Conservation (phyloP, 1,140 invertebrate species). For the Drosophila micromelanica region DNA sequence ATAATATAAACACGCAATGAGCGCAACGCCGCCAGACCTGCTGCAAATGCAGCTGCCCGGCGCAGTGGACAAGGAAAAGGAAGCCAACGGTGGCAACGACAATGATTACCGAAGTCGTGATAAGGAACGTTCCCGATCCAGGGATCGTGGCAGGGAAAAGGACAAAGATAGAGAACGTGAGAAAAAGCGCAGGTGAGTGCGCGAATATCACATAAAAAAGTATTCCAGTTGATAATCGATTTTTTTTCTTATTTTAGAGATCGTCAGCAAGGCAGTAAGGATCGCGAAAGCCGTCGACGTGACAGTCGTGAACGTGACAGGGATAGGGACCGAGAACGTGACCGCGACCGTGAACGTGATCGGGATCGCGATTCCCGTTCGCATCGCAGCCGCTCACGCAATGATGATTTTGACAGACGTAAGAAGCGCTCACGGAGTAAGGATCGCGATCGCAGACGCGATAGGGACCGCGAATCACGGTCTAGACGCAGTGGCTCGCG, state of each 20-base stretch:
- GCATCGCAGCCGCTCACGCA: slow-evolving; percentile 85
- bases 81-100: slow-evolving; percentile 53
- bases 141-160: slow-evolving; percentile 84
- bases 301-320: slow-evolving; percentile 76
- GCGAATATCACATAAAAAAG: too few species aligned
- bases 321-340: slow-evolving; percentile 79
- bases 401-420: slow-evolving; percentile 72
- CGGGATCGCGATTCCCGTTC: slow-evolving; percentile 78
- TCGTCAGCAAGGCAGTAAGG: slow-evolving; percentile 53
- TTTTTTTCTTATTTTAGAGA: slow-evolving; percentile 47
- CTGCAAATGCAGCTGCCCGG: slow-evolving; percentile 23
- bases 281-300: slow-evolving; percentile 84
- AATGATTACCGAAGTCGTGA: slow-evolving; percentile 50
- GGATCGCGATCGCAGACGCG: slow-evolving; percentile 81
- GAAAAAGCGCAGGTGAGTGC: slow-evolving; percentile 76
- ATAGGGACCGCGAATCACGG: slow-evolving; percentile 62
- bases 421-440: slow-evolving; percentile 70
- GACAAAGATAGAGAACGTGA: slow-evolving; percentile 85
- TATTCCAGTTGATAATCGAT: background rate
- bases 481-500: slow-evolving; percentile 66
- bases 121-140: slow-evolving; percentile 74
- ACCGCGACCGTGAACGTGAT: slow-evolving; percentile 74
- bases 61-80: slow-evolving; percentile 37
- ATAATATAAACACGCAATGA: slow-evolving; percentile 48
- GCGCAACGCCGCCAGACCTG: slow-evolving; percentile 62